Base-by-base conservation (phyloP, 2,888 invertebrate species). In the Tromatobia lineatoria region DNA sequence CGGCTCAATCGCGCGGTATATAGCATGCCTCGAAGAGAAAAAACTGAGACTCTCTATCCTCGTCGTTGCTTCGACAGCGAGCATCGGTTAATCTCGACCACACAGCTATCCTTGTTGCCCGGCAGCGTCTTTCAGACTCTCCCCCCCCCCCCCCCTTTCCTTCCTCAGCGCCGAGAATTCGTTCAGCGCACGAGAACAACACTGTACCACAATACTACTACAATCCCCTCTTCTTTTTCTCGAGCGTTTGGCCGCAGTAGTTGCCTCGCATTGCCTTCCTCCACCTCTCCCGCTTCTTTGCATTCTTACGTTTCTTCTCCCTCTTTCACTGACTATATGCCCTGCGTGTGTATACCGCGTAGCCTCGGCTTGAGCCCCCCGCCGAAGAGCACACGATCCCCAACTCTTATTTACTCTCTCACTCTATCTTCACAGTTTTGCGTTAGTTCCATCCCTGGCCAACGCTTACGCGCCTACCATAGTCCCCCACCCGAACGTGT, bases 371-470 rank as follows among this genome's bases (percentile, higher is more conserved):
- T 78, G 64, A 69, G 29, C 77, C 52, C 11, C 7, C 52, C 11
- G 23, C 66, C 70, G 18, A 73, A 50, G 73, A 45, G 25, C 74
- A 29, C 61, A 34, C 74, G 74, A 74, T 50, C 20, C 61, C 74
- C 34, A 50, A 50, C 74, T 38, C 34, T 15, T 50, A 18, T 67
- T 78, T 54, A 52, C 57, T 73, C 69, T 45, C 66, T 64, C 64
- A 10, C 69, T 69, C 50, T 82, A 77, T 66, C 83, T 82, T 64
- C 77, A 42, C 64, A 18, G 64, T 57, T 50, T 75, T 38, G 42
- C 38, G 20, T 64, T 38, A 20, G 64, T 64, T 38, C 34, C 64
- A 20, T 64, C 64, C 20, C 64, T 23, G 50, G 57, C 61, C 47
- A 45, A 59, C 61, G 25, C 45, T 29, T 29, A 25, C 38, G 61